Evolutionary conservation across 2,113 vertebrate species (phyloP), one percentile per base, ranked within the genome.

Genomic region (Mungos mungo): DNA sequence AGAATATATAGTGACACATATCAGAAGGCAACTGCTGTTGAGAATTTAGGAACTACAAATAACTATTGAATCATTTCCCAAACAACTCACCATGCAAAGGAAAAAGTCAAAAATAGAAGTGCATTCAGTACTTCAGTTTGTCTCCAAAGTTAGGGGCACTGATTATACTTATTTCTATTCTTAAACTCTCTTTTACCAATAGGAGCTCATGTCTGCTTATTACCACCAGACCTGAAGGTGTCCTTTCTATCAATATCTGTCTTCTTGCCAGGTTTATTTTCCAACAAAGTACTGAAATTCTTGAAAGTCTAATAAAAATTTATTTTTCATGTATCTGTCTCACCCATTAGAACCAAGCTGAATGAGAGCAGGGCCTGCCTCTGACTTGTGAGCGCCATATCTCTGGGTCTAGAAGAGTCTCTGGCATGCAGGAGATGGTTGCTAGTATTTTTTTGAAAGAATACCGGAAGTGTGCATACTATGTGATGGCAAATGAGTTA

Each of bases 1-100:
- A 76, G 94, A 98, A 95, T 98, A 95, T 89, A 97, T 98, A 97
- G 72, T 98, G 97, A 97, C 86, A 97, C 57, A 95, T 79, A 97
- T 97, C 97, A 98, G 91, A 93, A 98, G 97, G 45, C 41, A 97
- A 98, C 79, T 96, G 77, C 93, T 98, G 86, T 92, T 96, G 98
- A 95, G 93, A 98, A 96, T 98, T 97, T 95, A 98, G 97, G 97
- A 98, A 93, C 57, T 81, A 98, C 69, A 98, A 97, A 96, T 96
- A 98, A 94, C 52, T 93, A 98, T 97, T 97, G 31, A 98, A 97
- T 97, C 97, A 87, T 94, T 98, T 98, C 83, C 95, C 76, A 97
- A 97, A 97, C 96, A 97, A 18, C 83, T 95, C 47, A 74, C 95
- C 96, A 96, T 76, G 94, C 65, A 96, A 82, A 96, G 90, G 86